phyloP scores from a whole-genome alignment of 2,888 invertebrate genomes.

The Pyrocoelia pectoralis region DNA sequence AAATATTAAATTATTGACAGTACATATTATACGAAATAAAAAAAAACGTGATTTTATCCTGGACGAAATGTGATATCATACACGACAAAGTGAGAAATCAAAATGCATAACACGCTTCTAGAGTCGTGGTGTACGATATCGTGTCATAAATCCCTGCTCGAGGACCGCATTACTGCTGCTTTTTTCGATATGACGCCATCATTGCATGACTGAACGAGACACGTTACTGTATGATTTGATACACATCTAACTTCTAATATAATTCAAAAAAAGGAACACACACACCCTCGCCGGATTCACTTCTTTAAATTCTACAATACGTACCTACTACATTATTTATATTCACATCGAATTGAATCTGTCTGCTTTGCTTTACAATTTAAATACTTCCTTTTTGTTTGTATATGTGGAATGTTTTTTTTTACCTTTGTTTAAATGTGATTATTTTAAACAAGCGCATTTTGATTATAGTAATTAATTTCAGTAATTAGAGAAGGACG shows the following conservation, averaged over 20 bases:
- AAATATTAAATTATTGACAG: slow-evolving; percentile 5
- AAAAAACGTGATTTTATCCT: slow-evolving; percentile 9
- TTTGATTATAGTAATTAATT: too few species aligned
- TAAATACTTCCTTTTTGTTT: too few species aligned
- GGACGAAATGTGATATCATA: slow-evolving; percentile 16
- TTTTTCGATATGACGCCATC: slow-evolving; percentile 25
- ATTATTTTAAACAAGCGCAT: too few species aligned
- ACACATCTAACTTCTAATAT: slow-evolving; percentile 18
- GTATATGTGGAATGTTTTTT: too few species aligned
- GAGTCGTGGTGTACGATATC: slow-evolving; percentile 22
- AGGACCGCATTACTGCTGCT: slow-evolving; percentile 23
- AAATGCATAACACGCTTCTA: slow-evolving; percentile 27
- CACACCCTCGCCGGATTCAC: too few species aligned
- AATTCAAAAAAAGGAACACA: slow-evolving; percentile 13
- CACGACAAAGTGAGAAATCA: slow-evolving; percentile 24
- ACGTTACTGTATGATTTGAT: slow-evolving; percentile 26
- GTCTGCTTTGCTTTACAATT: too few species aligned
- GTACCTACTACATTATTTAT: too few species aligned
- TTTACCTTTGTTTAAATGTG: too few species aligned
- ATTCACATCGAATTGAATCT: too few species aligned
- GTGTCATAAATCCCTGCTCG: slow-evolving; percentile 28
- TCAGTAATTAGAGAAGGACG: too few species aligned
- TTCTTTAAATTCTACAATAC: too few species aligned
- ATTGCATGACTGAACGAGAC: slow-evolving; percentile 26
- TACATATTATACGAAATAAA: slow-evolving; percentile 5